These are phyloP conservation scores for Aselliscus stoliczkanus DNA, from an alignment of 2,797 vertebrate species.

Conservation along the genomic window DNA sequence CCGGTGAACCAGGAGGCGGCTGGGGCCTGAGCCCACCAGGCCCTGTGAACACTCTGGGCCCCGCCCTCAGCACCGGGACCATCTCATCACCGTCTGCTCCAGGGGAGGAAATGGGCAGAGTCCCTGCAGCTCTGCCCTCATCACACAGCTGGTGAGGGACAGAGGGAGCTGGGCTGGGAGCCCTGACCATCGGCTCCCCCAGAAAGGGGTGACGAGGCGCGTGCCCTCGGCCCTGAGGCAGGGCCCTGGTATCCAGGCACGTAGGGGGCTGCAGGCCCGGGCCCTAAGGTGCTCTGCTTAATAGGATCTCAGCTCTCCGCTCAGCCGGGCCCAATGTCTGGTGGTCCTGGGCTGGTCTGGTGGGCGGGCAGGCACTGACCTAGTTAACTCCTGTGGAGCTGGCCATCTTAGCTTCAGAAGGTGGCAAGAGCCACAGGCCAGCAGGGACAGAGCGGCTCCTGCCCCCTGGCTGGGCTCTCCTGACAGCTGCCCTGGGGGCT, in stretches of 20 bases:
- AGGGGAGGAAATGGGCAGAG: background rate
- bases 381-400: constrained; percentile 66
- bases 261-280: background rate
- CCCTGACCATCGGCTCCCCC: rapidly evolving
- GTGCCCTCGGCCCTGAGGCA: background rate
- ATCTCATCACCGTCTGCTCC: rapidly evolving
- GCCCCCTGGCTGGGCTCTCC: background rate
- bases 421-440: background rate
- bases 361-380: constrained; percentile 71
- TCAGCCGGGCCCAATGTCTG: constrained; percentile 58
- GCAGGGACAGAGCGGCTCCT: background rate
- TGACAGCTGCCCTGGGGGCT: too few species aligned
- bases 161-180: background rate
- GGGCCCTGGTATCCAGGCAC: background rate
- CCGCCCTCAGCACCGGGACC: background rate
- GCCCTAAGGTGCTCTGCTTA: constrained; percentile 66
- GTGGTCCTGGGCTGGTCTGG: constrained; percentile 33
- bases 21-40: background rate
- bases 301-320: constrained; percentile 61
- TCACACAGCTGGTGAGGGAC: background rate
- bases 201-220: background rate
- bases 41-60: rapidly evolving
- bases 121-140: background rate
- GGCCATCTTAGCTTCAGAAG: constrained; percentile 45
- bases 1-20: rapidly evolving